These are phyloP conservation scores for Halesus radiatus DNA, from an alignment of 1,140 invertebrate genomes.

Conservation along the genomic window DNA sequence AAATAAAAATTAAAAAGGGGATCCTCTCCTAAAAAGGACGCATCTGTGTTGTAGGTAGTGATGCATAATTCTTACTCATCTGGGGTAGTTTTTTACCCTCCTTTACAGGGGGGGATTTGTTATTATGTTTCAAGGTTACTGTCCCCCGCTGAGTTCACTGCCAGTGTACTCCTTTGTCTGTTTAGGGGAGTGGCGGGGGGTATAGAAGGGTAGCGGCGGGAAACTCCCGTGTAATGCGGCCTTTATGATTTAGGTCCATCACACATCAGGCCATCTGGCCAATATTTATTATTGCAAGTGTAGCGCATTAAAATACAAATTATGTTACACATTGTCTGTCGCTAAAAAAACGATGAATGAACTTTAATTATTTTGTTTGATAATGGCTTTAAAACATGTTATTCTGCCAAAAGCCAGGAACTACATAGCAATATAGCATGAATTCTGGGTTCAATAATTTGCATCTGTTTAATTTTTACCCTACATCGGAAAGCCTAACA, in stretches of 20 bases:
- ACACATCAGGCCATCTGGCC: slow-evolving; percentile 24
- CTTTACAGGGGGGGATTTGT: slow-evolving; percentile 28
- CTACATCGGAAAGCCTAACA: too few relatives aligned
- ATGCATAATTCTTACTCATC: not conserved
- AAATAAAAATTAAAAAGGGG: too few relatives aligned
- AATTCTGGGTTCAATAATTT: too few relatives aligned
- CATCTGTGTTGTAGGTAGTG: not conserved
- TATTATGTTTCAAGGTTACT: slow-evolving; percentile 37
- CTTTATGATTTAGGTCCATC: slow-evolving; percentile 34
- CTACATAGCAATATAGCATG: too few relatives aligned
- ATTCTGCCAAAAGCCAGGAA: too few relatives aligned
- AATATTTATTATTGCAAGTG: slow-evolving; percentile 20
- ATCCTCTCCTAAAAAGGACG: too few relatives aligned
- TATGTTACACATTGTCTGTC: not conserved
- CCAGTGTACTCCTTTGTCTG: not conserved
- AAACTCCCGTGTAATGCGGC: not conserved
- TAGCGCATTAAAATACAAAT: not conserved
- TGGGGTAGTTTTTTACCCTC: slow-evolving; percentile 38
- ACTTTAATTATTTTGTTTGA: not conserved
- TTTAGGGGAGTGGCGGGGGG: not conserved
- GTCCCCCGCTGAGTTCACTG: slow-evolving; percentile 23
- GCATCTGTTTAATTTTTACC: too few relatives aligned
- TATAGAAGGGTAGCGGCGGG: not conserved
- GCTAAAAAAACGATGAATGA: slow-evolving; percentile 12
- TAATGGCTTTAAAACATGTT: too few relatives aligned